phyloP scores from a whole-genome alignment of 1,140 invertebrate species.

The Papilio polytes region DNA sequence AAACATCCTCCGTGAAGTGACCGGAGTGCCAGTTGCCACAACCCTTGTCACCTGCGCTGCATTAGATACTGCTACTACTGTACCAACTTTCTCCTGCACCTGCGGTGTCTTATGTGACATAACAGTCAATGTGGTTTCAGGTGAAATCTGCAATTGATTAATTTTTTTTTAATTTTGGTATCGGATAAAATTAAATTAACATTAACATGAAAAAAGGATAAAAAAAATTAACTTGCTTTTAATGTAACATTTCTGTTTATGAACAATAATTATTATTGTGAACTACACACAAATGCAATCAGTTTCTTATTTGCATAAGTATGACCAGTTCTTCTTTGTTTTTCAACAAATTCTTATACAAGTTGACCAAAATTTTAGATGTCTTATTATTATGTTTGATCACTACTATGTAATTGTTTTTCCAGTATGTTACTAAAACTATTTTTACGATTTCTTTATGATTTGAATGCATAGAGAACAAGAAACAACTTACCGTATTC shows the following conservation, averaged over 20 bases:
- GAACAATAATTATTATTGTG: no score
- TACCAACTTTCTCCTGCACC: conserved; percentile 80
- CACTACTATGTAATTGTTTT: background rate
- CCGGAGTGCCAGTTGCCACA: conserved; percentile 69
- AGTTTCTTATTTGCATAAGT: no score
- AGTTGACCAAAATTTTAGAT: background rate
- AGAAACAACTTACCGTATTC: conserved; percentile 72
- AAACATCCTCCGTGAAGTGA: conserved; percentile 75
- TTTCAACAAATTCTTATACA: background rate
- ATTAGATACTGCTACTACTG: conserved; percentile 74
- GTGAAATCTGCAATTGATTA: conserved; percentile 66
- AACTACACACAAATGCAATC: no score
- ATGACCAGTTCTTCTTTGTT: background rate
- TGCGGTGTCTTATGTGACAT: conserved; percentile 81
- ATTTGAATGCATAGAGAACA: background rate
- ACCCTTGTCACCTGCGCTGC: conserved; percentile 75
- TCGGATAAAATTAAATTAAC: background rate
- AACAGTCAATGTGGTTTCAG: conserved; percentile 81
- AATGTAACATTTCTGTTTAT: no score
- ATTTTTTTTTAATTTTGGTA: background rate
- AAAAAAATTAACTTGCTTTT: no score
- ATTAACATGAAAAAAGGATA: background rate
- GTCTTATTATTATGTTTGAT: background rate
- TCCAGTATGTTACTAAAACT: background rate
- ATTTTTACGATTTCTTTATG: background rate